Base-by-base conservation (phyloP, 2,113 vertebrate genomes). In the Phylloscopus trochilus region DNA sequence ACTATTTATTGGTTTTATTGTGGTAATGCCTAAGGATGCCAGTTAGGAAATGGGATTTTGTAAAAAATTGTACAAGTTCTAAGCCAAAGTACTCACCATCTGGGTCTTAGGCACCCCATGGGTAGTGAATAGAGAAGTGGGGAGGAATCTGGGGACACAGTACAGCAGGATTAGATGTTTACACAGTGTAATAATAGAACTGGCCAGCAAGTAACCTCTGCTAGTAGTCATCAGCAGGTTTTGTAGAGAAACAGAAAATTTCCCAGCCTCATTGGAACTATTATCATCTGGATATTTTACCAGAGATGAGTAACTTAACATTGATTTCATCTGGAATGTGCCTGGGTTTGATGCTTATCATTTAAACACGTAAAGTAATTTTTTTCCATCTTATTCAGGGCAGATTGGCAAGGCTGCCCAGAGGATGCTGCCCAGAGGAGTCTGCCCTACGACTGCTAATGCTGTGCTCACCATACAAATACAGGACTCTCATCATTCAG, bases 1-100 rank as follows among this genome's bases (percentile, higher is more conserved):
- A 82, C 37, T 92, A 77, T 91, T 95, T 86, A 78, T 91, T 96
- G 58, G 18, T 95, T 96, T 81, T 58, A 73, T 46, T 89, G 85
- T 0, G 79, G 90, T 86, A 92, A 90, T 87, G 92, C 73, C 72
- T 94, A 78, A 72, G 76, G 83, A 94, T 6, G 15, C 21, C 53
- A 89, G 66, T 87, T 88, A 96, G 56, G 41, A 92, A 90, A 90
- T 0, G 20, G 14, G 64, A 72, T 49, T 83, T 83, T 1, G 8
- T 31, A 35, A 72, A 92, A 94, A 83, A 53, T 1, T 39, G 16
- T 37, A 43, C 31, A 56, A 79, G 23, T 52, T 52, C 67, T 53
- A 75, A 69, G 20, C 23, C 12, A 17, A 84, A 75, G 43, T 82
- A 64, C 15, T 81, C 53, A 27, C 16, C 31, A 51, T 39, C 11